These are phyloP conservation scores for Harpalus rufipes DNA, from an alignment of 2,888 invertebrate species.

Conservation along the genomic window DNA sequence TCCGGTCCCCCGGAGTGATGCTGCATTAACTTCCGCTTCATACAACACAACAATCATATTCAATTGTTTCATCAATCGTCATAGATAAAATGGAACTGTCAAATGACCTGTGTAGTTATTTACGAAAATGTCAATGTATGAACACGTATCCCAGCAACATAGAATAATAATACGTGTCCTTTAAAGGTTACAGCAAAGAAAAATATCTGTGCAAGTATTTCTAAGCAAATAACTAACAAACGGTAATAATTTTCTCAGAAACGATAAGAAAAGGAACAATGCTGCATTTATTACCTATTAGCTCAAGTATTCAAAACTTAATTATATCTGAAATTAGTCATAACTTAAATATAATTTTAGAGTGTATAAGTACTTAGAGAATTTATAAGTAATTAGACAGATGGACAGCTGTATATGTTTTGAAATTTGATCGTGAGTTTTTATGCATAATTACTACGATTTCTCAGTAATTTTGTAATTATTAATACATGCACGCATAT, in stretches of 20 bases:
- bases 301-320: not conserved
- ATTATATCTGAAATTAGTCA: constrained; percentile 2
- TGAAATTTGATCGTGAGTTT: constrained; percentile 15
- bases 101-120: not conserved
- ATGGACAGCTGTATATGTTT: constrained; percentile 24
- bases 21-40: constrained; percentile 2
- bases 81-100: not conserved
- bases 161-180: not conserved
- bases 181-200: constrained; percentile 15
- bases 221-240: not conserved
- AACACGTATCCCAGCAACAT: not conserved
- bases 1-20: constrained; percentile 47
- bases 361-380: not conserved
- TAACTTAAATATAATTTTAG: not conserved
- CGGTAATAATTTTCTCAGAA: not conserved
- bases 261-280: not conserved
- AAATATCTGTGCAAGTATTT: not conserved
- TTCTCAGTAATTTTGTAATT: constrained; percentile 26
- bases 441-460: constrained; percentile 14
- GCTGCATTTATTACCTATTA: constrained; percentile 12
- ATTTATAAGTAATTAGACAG: not conserved
- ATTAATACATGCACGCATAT: not conserved
- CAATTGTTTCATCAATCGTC: not conserved
- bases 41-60: not conserved
- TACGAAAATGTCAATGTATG: not conserved